Conservation (phyloP, 1,140 invertebrate genomes). For the Ridgeia piscesae region DNA sequence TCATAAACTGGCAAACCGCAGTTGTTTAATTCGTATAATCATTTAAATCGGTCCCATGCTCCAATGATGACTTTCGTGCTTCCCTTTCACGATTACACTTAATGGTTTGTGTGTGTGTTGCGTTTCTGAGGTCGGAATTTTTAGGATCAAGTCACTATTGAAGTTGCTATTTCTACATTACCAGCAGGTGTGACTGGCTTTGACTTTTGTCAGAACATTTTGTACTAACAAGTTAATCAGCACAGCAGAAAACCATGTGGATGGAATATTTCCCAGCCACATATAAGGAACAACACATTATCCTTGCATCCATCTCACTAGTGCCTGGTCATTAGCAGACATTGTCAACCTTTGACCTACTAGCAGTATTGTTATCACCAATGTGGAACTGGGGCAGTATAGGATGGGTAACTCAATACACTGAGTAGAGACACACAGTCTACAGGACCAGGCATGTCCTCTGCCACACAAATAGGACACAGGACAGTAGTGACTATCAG, state of each 20-base stretch:
- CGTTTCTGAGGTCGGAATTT: too few relatives aligned
- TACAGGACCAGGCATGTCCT: background rate
- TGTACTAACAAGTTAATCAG: background rate
- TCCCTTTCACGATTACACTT: too few relatives aligned
- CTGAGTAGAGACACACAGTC: background rate
- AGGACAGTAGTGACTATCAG: too few relatives aligned
- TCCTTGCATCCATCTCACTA: background rate
- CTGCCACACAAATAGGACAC: too few relatives aligned
- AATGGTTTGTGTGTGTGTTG: too few relatives aligned
- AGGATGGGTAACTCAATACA: background rate
- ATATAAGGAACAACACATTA: background rate
- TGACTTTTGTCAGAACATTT: background rate
- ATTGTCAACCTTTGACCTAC: background rate
- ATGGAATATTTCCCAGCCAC: too few relatives aligned
- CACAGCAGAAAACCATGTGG: too few relatives aligned
- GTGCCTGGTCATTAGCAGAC: background rate
- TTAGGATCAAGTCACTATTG: too few relatives aligned
- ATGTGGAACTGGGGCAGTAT: background rate
- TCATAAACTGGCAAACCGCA: background rate
- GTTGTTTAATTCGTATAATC: background rate
- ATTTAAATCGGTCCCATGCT: too few relatives aligned
- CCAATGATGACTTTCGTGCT: too few relatives aligned
- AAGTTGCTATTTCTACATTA: too few relatives aligned
- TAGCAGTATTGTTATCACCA: background rate
- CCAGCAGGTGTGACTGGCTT: background rate